These are phyloP conservation scores for Callipepla squamata DNA, from an alignment of 2,113 vertebrate species.

Conservation along the genomic window DNA sequence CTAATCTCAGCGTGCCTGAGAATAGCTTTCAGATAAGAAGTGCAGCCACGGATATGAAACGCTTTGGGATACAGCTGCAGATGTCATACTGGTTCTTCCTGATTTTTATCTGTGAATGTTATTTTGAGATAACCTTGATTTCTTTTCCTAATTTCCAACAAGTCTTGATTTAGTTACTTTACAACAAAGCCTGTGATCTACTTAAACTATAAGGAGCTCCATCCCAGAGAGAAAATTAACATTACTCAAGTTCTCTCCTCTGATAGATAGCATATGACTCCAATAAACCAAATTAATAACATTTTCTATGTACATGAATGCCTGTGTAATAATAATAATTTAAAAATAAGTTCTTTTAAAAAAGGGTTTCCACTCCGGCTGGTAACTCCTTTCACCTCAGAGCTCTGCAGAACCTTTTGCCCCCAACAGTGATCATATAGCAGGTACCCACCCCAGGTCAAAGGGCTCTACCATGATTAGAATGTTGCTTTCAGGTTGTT, in stretches of 20 bases:
- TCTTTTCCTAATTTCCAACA: background rate
- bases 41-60: background rate
- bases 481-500: background rate
- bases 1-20: background rate
- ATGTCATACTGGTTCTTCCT: background rate
- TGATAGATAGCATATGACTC: background rate
- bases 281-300: background rate
- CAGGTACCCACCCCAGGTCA: constrained; percentile 40
- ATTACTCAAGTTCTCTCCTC: background rate
- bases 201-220: background rate
- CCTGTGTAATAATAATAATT: background rate
- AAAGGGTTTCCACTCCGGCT: background rate
- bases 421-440: background rate
- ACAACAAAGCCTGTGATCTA: background rate
- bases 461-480: background rate
- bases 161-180: background rate
- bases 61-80: background rate
- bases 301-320: background rate
- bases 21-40: background rate
- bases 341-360: too few species aligned
- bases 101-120: background rate
- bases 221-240: background rate
- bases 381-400: background rate
- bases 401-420: constrained; percentile 6
- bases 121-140: background rate